Base-by-base conservation (phyloP, 2,797 vertebrate species). In the Tolypeutes matacus region DNA sequence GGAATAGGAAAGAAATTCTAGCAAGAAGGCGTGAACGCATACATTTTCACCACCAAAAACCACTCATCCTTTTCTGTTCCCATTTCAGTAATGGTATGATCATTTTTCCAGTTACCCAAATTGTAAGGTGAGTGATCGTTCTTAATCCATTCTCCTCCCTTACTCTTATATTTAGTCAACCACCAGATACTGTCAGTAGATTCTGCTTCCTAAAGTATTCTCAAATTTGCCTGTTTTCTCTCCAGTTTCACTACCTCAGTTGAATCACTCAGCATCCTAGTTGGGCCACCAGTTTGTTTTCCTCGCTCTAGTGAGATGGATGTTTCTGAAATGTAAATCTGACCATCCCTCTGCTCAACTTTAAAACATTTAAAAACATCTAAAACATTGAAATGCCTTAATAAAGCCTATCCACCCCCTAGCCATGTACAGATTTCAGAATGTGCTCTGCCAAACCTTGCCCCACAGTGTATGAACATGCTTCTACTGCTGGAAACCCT, bases 331-430 rank as follows among this genome's bases (percentile, higher is more conserved):
- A 60, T 0, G 0, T 14, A 49, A 65, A 36, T 20, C n/a, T 69
- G 23, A 39, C 27, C 1, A 1, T 73, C 39, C 82, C 65, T 31
- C 2, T 7, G 8, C 27, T 77, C 34, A 62, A 25, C 14, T 46
- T n/a, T 20, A 65, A n/a, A 5, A 7, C 51, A 51, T 39, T 39
- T 39, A 39, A 51, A 51, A 51, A 51, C 51, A 51, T 56, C 18
- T 56, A 27, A 51, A 80, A 20, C 2, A 83, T 34, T 7, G 27
- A 46, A 56, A 18, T 8, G 12, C 21, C 25, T 60, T 29, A 5
- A 0, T 27, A 20, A 49, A 31, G 65, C 7, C 46, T n/a, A 2
- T 8, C 1, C 7, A 2, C 0, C 1, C 25, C 53, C 7, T 3
- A 34, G 58, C 49, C 2, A 0, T 14, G 7, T 7, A 6, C 1